Conservation (phyloP, 2,888 invertebrate species). For the Escarpia spicata region DNA sequence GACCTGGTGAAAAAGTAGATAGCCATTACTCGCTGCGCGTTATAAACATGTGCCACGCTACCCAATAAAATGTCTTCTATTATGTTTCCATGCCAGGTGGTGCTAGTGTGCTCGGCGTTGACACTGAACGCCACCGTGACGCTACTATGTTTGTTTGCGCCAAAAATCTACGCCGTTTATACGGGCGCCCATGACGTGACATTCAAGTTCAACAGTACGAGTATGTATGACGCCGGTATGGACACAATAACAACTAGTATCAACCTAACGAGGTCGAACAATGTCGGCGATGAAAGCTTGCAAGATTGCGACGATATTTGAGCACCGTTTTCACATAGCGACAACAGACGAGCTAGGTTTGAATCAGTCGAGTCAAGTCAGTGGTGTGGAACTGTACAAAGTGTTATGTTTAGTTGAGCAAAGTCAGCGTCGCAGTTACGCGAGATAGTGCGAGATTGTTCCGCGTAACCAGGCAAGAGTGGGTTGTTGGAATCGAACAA, state of each 20-base stretch:
- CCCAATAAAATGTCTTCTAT: not conserved
- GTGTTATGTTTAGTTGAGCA: not conserved
- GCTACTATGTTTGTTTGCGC: constrained; percentile 46
- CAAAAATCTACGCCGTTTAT: constrained; percentile 48
- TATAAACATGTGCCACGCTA: too few species aligned
- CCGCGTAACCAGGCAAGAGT: not conserved
- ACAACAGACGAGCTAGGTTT: not conserved
- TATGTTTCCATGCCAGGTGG: constrained; percentile 26
- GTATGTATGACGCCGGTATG: not conserved
- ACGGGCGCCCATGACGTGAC: not conserved
- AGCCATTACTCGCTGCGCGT: too few species aligned
- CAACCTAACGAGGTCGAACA: not conserved
- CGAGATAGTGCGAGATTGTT: not conserved
- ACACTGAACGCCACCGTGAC: constrained; percentile 47
- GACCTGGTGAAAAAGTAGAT: too few species aligned
- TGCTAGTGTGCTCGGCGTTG: constrained; percentile 46
- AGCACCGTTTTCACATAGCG: not conserved
- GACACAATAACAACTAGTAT: not conserved
- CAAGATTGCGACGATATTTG: not conserved
- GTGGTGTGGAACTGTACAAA: not conserved
- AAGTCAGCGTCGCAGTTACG: too few species aligned
- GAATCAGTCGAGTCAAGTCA: not conserved
- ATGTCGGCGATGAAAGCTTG: not conserved
- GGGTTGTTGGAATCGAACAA: not conserved
- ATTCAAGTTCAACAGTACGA: not conserved